phyloP scores from a whole-genome alignment of 2,797 vertebrate species.

The Peromyscus eremicus region DNA sequence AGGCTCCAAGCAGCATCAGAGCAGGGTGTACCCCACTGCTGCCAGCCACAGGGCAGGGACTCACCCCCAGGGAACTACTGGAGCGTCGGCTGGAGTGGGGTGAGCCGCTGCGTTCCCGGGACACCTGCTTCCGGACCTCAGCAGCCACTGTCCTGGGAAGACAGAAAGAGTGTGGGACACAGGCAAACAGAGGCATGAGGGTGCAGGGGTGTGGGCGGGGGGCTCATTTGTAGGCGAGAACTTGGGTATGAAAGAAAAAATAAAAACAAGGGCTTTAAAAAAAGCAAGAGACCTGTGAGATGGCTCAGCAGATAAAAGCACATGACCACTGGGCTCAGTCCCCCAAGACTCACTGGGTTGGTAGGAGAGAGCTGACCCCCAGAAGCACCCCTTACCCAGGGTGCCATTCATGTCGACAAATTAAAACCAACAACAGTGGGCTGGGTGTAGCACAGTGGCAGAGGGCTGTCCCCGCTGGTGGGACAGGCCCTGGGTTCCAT shows the following conservation, averaged over 20 bases:
- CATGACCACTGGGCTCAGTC: not conserved
- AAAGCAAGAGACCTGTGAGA: not conserved
- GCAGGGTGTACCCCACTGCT: not conserved
- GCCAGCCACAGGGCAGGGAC: not conserved
- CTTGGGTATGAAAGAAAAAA: not conserved
- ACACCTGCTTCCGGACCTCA: constrained; percentile 96
- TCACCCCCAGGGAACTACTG: constrained; percentile 86
- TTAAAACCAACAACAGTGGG: not conserved
- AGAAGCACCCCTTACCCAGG: no score
- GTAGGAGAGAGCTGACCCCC: not conserved
- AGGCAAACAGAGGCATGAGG: not conserved
- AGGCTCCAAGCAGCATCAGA: not conserved
- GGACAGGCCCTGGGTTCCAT: not conserved
- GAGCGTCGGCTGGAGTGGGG: constrained; percentile 94
- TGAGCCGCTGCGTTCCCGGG: constrained; percentile 93
- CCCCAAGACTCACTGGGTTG: no score
- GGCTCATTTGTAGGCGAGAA: not conserved
- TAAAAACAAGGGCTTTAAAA: not conserved
- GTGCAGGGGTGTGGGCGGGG: no score
- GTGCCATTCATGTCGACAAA: not conserved
- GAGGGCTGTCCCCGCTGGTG: not conserved
- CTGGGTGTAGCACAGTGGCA: no score
- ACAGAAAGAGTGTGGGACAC: not conserved
- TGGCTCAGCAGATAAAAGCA: not conserved
- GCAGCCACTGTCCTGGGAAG: constrained; percentile 92